These are phyloP conservation scores for Eupithecia insigniata DNA, from an alignment of 2,888 invertebrate species.

Conservation along the genomic window DNA sequence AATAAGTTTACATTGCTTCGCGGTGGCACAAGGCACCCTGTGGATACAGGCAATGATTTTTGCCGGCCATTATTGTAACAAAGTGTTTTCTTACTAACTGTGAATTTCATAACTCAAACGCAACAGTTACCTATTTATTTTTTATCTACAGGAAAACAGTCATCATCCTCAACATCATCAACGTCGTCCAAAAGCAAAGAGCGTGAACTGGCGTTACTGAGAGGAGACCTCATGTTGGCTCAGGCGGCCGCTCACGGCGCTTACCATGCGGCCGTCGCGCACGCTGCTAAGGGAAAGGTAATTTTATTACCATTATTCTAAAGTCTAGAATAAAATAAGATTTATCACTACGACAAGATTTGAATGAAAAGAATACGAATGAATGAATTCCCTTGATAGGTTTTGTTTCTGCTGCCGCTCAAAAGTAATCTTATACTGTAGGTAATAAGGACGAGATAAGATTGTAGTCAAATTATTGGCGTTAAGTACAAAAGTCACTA, in stretches of 20 bases:
- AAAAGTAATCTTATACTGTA: too few relatives aligned
- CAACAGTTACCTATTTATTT: background rate
- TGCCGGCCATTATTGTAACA: background rate
- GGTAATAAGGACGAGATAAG: too few relatives aligned
- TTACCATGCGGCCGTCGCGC: conserved; percentile 78
- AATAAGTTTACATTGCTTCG: too few relatives aligned
- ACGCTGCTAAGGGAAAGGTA: conserved; percentile 78
- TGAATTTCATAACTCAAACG: background rate
- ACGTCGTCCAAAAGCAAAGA: conserved; percentile 70
- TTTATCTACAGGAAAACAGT: conserved; percentile 61
- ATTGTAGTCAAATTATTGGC: too few relatives aligned
- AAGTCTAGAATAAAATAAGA: background rate
- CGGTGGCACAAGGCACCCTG: too few relatives aligned
- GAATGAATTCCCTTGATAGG: too few relatives aligned
- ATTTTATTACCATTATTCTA: background rate
- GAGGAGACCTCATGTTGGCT: conserved; percentile 79
- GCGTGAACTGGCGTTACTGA: conserved; percentile 71
- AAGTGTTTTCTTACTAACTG: background rate
- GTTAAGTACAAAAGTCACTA: too few relatives aligned
- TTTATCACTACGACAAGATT: background rate
- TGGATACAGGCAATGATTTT: too few relatives aligned
- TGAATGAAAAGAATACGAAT: too few relatives aligned
- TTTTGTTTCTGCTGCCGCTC: too few relatives aligned
- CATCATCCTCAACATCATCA: conserved; percentile 54
- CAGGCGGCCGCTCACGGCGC: conserved; percentile 81